phyloP scores from a whole-genome alignment of 2,888 invertebrate genomes.

The Exephanes ischioxanthus region DNA sequence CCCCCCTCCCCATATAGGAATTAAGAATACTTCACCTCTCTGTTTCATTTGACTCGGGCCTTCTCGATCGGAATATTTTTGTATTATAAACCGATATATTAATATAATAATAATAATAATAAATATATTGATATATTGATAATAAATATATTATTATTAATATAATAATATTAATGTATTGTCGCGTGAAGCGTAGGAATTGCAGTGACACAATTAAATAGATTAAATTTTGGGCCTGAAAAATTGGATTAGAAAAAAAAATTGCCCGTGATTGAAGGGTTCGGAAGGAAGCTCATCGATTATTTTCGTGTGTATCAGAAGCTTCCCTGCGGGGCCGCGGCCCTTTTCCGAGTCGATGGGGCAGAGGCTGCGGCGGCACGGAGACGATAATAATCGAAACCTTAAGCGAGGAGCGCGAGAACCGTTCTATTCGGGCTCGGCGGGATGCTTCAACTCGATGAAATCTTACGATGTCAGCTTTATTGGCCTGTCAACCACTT shows the following conservation, averaged over 20 bases:
- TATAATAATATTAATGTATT: background rate
- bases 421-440: slow-evolving; percentile 26
- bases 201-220: background rate
- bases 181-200: slow-evolving; percentile 16
- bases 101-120: too few relatives aligned
- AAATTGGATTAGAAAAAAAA: background rate
- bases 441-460: slow-evolving; percentile 54
- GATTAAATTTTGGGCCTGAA: slow-evolving; percentile 43
- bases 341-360: background rate
- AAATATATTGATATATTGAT: too few relatives aligned
- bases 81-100: too few relatives aligned
- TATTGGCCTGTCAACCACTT: slow-evolving; percentile 73
- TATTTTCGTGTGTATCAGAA: slow-evolving; percentile 18
- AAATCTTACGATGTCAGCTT: slow-evolving; percentile 71
- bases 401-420: slow-evolving; percentile 41
- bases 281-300: slow-evolving; percentile 54
- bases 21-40: too few relatives aligned
- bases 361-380: background rate
- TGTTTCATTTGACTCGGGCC: too few relatives aligned
- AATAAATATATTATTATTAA: too few relatives aligned
- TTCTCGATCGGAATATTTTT: too few relatives aligned
- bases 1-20: too few relatives aligned
- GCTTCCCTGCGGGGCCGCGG: slow-evolving; percentile 22
- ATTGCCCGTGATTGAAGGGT: slow-evolving; percentile 22
- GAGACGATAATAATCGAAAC: slow-evolving; percentile 67